Base-by-base conservation (phyloP, 2,113 vertebrate species). In the Tichodroma muraria region DNA sequence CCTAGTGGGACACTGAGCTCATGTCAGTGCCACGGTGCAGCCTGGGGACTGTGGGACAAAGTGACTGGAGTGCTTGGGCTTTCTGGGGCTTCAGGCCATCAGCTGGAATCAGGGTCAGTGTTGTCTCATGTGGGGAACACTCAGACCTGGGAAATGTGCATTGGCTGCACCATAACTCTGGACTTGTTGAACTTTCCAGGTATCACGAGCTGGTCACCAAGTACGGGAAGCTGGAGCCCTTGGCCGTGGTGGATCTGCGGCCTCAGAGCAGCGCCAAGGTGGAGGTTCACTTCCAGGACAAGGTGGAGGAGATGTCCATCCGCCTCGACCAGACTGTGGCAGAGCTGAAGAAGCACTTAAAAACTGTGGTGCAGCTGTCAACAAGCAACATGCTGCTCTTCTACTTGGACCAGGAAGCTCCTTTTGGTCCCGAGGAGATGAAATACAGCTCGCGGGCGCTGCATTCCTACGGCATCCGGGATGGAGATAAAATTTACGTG, bases 401-500 rank as follows among this genome's bases (percentile, higher is more conserved):
- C 97, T 98, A 99, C 97, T 98, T 99, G 66, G 98, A 98, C 97
- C 98, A 98, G 6, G 99, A 99, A 82, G 98, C 98, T 52, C 97
- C 98, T 12, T 94, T 99, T 17, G 99, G 98, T 59, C 99, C 99
- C 0, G 99, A 99, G 95, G 99, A 99, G 97, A 95, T 99, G 97
- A 99, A 98, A 93, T 99, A 98, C 85, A 98, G 98, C 96, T 97
- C 97, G 4, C 98, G 99, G 61, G 99, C 98, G 0, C 97, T 99
- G 80, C 99, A 99, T 80, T 99, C 98, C 25, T 99, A 99, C 40
- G 97, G 98, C 95, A 99, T 99, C 89, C 98, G 98, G 35, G 99
- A 99, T 83, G 99, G 99, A 31, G 99, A 99, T 68, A 98, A 99
- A 98, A 99, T 99, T 73, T 98, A 98, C 4, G 98, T 99, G 65